A percentile compares a stretch with the other conserved stretches of the same genome.
These are phyloP conservation scores for Sandelia bainsii DNA, from an alignment of 2,797 vertebrate genomes.

Conservation along the genomic window DNA sequence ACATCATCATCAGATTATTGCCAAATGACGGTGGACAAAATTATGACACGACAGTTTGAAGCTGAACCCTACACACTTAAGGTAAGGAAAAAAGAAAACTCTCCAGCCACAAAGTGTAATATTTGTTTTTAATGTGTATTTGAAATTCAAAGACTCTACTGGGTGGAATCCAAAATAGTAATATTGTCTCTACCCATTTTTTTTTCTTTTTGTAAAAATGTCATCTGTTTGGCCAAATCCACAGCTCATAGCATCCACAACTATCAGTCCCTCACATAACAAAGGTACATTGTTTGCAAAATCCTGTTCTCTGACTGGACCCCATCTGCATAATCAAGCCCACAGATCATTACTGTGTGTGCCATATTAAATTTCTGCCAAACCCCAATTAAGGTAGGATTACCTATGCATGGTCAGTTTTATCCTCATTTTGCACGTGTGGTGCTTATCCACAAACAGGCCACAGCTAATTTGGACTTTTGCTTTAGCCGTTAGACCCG, in stretches of 20 bases:
- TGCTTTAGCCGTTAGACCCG: slow-evolving; percentile 24
- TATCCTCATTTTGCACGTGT: slow-evolving; percentile 61
- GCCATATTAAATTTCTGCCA: slow-evolving; percentile 62
- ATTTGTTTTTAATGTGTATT: neutral
- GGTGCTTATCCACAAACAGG: slow-evolving; percentile 43
- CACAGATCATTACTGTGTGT: slow-evolving; percentile 71
- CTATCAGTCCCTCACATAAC: slow-evolving; percentile 22
- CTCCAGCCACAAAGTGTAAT: neutral
- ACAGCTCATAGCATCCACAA: slow-evolving; percentile 12
- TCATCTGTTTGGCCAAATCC: slow-evolving; percentile 17
- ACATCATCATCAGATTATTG: neutral
- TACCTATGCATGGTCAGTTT: slow-evolving; percentile 71
- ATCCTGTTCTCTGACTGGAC: slow-evolving; percentile 35
- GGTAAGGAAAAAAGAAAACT: neutral
- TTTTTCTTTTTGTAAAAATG: slow-evolving; percentile 12
- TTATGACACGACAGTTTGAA: neutral
- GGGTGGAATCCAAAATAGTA: neutral
- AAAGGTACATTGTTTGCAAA: slow-evolving; percentile 46
- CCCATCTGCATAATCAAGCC: slow-evolving; percentile 59
- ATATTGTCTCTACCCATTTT: neutral
- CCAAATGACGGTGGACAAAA: neutral
- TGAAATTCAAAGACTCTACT: neutral
- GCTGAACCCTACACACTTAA: neutral
- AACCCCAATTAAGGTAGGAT: slow-evolving; percentile 70
- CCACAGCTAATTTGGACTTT: slow-evolving; percentile 48